Percentiles rank a stretch among this genome's conserved stretches.
phyloP scores from a whole-genome alignment of 2,888 invertebrate genomes.

The Trimorus sp. region DNA sequence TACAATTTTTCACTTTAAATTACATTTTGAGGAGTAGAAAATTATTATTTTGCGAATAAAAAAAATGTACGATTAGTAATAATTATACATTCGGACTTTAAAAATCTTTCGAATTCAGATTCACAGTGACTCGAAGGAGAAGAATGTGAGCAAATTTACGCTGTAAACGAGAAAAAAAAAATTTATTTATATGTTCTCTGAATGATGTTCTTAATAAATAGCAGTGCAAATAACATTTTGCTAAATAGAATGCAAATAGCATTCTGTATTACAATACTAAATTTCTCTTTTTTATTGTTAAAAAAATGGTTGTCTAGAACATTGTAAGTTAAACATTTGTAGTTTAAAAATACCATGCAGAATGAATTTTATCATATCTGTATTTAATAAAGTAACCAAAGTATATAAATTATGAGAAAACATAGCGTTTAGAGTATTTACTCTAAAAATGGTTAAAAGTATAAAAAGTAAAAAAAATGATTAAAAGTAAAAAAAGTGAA shows the following conservation, averaged over 20 bases:
- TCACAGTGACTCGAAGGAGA: no score
- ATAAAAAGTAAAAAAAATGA: no score
- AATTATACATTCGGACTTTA: no score
- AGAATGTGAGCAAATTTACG: slow-evolving; percentile 6
- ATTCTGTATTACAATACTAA: neutral
- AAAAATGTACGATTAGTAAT: no score
- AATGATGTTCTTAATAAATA: slow-evolving; percentile 9
- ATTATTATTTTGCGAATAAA: neutral
- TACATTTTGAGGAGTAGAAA: neutral
- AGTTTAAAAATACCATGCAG: slow-evolving; percentile 65
- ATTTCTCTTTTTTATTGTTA: neutral
- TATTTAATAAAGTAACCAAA: slow-evolving; percentile 75
- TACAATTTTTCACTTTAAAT: neutral
- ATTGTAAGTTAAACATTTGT: no score
- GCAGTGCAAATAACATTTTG: no score
- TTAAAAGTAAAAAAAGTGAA: no score
- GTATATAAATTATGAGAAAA: neutral
- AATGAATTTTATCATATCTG: slow-evolving; percentile 76
- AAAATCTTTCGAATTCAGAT: no score
- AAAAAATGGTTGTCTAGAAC: no score
- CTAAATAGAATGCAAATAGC: no score
- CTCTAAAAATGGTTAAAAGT: no score
- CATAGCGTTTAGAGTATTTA: neutral
- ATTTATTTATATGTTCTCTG: neutral
- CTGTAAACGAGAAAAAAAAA: neutral